Evolutionary conservation across 2,113 vertebrate species (phyloP).

Genomic region (Pyrgilauda ruficollis): DNA sequence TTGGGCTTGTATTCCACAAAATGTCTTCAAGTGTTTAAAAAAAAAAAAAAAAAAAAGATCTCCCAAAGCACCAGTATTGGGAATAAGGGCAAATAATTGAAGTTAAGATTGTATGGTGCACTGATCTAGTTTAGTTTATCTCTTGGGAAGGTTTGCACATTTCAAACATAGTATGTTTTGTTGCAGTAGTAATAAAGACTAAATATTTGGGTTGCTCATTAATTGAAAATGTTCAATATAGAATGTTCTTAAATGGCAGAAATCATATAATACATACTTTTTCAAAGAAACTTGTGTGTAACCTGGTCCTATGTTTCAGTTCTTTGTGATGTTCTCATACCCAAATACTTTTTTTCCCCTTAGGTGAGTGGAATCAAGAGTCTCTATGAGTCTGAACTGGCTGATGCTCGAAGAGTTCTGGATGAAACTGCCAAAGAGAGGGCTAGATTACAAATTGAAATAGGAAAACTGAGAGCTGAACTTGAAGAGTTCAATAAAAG

Average conservation of each 20-base stretch:
- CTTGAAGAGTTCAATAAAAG: conserved; percentile 87
- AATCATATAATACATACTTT: not conserved
- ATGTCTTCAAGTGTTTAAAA: not conserved
- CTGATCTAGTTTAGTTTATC: not conserved
- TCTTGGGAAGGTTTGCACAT: not conserved
- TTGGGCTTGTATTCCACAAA: not conserved
- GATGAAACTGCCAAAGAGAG: conserved; percentile 92
- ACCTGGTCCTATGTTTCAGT: not conserved
- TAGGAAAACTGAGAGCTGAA: conserved; percentile 86
- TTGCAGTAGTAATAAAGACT: not conserved
- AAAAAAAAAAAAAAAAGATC: not conserved
- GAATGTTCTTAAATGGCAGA: not conserved
- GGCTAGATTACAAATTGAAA: conserved; percentile 90
- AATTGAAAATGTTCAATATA: not conserved
- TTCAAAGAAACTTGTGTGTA: not conserved
- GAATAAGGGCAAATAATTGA: not conserved
- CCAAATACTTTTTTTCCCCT: not conserved
- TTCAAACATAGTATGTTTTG: not conserved
- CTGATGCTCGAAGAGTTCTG: conserved; percentile 88
- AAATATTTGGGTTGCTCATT: not conserved
- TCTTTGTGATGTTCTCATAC: not conserved
- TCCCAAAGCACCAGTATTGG: not conserved
- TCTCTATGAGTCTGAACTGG: conserved; percentile 91
- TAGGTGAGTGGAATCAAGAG: conserved; percentile 90
- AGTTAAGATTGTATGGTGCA: not conserved